A percentile compares a stretch with the other conserved stretches of the same genome.
phyloP scores from a whole-genome alignment of 2,113 vertebrate genomes.

The Syngnathoides biaculeatus region DNA sequence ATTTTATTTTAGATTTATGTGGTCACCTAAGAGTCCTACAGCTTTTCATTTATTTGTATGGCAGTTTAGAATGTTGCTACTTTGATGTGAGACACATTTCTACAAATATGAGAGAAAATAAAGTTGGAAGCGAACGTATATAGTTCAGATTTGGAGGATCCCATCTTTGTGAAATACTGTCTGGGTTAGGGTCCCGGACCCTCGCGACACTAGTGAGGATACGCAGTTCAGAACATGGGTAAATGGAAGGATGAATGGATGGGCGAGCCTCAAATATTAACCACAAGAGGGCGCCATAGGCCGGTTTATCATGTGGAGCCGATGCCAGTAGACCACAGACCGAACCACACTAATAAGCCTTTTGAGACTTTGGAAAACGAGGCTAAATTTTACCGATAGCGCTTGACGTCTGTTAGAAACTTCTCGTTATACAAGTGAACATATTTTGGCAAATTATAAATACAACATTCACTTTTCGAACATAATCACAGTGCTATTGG shows the following conservation, averaged over 20 bases:
- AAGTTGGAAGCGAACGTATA: too few species aligned
- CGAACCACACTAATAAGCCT: neutral
- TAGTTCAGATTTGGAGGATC: too few species aligned
- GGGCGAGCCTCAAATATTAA: neutral
- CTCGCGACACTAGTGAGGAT: too few species aligned
- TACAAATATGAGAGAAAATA: too few species aligned
- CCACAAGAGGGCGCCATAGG: neutral
- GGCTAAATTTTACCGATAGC: neutral
- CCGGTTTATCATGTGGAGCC: neutral
- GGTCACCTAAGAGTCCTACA: too few species aligned
- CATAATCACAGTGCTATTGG: neutral
- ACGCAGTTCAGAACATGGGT: too few species aligned
- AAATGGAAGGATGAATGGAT: too few species aligned
- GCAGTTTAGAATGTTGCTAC: neutral
- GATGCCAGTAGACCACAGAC: neutral
- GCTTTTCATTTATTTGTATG: too few species aligned
- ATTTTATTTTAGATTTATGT: too few species aligned
- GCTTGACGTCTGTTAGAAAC: neutral
- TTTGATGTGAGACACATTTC: neutral
- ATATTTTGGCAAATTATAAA: neutral
- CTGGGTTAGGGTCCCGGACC: too few species aligned
- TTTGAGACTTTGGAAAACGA: neutral
- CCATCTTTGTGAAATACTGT: too few species aligned
- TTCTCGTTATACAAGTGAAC: neutral
- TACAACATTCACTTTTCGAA: neutral